Conservation (phyloP, 2,797 vertebrate genomes). For the Oceanodroma leucorhoa region DNA sequence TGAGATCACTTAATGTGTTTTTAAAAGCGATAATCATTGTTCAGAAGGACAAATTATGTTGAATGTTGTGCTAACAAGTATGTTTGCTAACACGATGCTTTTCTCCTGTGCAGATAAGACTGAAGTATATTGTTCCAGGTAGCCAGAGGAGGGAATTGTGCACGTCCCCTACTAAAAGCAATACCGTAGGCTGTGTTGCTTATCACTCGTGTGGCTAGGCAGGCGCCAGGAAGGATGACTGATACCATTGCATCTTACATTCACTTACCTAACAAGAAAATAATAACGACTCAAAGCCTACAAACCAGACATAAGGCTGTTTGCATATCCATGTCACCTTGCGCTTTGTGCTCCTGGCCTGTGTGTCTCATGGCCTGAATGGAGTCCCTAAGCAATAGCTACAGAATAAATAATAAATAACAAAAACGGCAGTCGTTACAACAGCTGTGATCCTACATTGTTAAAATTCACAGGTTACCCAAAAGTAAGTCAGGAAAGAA, state of each 20-base stretch:
- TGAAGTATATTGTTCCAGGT: neutral
- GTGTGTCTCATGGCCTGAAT: neutral
- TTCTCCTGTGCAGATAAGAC: neutral
- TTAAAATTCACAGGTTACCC: neutral
- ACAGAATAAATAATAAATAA: neutral
- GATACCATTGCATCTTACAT: neutral
- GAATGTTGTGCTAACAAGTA: neutral
- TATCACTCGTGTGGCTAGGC: neutral
- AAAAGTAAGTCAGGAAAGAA: neutral
- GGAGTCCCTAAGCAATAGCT: neutral
- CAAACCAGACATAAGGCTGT: neutral
- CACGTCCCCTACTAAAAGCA: neutral
- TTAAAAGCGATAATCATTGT: neutral
- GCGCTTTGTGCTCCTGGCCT: neutral
- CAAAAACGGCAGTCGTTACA: neutral
- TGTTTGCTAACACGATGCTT: neutral
- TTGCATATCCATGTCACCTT: neutral
- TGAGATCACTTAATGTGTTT: neutral
- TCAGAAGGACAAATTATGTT: neutral
- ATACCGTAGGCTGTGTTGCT: neutral
- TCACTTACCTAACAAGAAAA: neutral
- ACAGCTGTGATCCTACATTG: rapidly evolving
- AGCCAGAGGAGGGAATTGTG: neutral
- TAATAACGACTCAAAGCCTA: neutral
- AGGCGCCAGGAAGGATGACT: slow-evolving; percentile 11